These are phyloP conservation scores for Terrapene triunguis DNA, from an alignment of 2,113 vertebrate genomes.

Conservation along the genomic window DNA sequence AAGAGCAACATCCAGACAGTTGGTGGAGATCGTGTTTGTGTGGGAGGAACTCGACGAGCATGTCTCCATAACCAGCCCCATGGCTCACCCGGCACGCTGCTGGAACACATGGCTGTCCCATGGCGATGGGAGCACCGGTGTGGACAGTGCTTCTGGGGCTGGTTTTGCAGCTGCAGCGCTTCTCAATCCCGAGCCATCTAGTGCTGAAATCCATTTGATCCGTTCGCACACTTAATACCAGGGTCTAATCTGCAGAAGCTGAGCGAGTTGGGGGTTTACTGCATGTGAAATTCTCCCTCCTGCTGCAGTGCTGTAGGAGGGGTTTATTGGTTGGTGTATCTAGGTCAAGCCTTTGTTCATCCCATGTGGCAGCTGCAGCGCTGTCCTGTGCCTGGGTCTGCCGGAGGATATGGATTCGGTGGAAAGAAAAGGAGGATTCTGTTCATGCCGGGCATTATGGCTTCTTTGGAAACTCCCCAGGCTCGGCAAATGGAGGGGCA, in stretches of 20 bases:
- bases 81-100: too few species aligned
- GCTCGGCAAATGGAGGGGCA: too few species aligned
- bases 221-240: not conserved
- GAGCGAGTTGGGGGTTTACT: not conserved
- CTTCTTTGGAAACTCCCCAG: not conserved
- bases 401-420: not conserved
- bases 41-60: too few species aligned
- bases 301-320: slow-evolving; percentile 13
- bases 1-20: too few species aligned
- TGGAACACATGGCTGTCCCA: too few species aligned
- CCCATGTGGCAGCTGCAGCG: not conserved
- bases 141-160: too few species aligned
- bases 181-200: not conserved
- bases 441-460: not conserved
- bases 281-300: not conserved
- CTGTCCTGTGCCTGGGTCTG: not conserved
- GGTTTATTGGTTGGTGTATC: slow-evolving; percentile 25
- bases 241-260: not conserved
- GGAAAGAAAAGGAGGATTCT: not conserved
- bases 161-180: accelerated
- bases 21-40: too few species aligned
- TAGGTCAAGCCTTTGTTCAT: slow-evolving; percentile 20
- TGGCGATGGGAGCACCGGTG: too few species aligned
- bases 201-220: accelerated
- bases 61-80: too few species aligned